phyloP scores from a whole-genome alignment of 2,888 invertebrate species.

The Aporophyla lueneburgensis region DNA sequence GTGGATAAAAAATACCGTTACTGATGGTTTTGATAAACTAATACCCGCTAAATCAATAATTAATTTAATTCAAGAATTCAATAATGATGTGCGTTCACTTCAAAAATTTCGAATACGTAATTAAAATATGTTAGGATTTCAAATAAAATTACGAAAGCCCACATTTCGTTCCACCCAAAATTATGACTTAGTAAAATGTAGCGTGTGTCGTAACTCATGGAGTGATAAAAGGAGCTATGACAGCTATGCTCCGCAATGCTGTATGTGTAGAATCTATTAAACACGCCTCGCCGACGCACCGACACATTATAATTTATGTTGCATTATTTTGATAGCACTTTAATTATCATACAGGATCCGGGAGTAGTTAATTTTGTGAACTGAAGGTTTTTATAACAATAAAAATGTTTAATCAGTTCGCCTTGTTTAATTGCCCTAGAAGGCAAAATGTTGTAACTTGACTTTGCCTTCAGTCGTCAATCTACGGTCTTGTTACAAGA shows the following conservation, averaged over 20 bases:
- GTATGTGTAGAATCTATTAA: conserved; percentile 83
- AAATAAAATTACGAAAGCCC: conserved; percentile 75
- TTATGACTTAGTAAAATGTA: conserved; percentile 86
- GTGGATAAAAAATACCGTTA: conserved; percentile 53
- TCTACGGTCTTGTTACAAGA: neutral
- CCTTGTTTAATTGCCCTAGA: neutral
- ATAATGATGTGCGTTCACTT: conserved; percentile 68
- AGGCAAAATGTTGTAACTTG: neutral
- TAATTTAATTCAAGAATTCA: conserved; percentile 67
- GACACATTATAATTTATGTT: conserved; percentile 47
- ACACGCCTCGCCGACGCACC: conserved; percentile 66
- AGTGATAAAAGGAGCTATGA: conserved; percentile 82
- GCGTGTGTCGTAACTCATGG: conserved; percentile 80
- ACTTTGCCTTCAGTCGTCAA: neutral
- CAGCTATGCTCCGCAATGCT: conserved; percentile 71
- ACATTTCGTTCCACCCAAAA: conserved; percentile 84
- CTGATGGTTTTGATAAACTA: conserved; percentile 66
- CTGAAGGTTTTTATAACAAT: conserved; percentile 9
- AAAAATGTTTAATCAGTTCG: conserved; percentile 9
- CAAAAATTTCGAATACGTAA: conserved; percentile 72
- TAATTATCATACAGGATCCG: conserved; percentile 50
- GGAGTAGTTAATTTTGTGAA: conserved; percentile 27
- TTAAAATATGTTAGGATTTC: conserved; percentile 76
- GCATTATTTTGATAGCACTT: conserved; percentile 58
- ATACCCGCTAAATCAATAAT: conserved; percentile 63